Base-by-base conservation (phyloP, 2,888 invertebrate species). In the Molanna angustata region DNA sequence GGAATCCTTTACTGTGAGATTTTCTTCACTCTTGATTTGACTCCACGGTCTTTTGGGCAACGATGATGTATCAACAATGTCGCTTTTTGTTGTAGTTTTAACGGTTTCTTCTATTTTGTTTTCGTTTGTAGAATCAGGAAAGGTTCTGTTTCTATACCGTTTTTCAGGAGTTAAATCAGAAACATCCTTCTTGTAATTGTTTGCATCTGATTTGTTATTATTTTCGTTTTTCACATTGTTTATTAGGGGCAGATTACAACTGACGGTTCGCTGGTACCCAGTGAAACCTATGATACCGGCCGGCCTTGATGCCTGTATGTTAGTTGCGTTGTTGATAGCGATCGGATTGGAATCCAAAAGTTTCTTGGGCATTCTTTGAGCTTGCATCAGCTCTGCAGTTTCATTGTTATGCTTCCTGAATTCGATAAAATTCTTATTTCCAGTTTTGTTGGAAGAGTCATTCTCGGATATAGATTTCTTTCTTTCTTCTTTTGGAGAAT, bases 151-250 rank as follows among this genome's bases (percentile, higher is more conserved):
- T 53, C 77, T 65, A 2, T 76, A 63, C 61, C 76, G 64, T 61
- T 77, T 77, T 50, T 77, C 77, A 0, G 77, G 77, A 18, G 76
- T 77, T 0, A 74, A 76, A 58, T 77, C 77, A 22, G 76, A 75
- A 7, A 76, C 71, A 65, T 77, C 77, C 59, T 77, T 77, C 47
- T 76, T 77, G 60, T 76, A 77, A 68, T 72, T 75, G 57, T 69
- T 70, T 0, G 73, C 69, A 63, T 77, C 77, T 52, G 41, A 20
- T 43, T 50, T 50, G 9, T 42, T 43, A 21, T 49, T 49, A 19
- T 37, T 49, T 35, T 57, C 50, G 2, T 35, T 39, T 20, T 41
- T 40, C 4, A 44, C 17, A 14, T 47, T 37, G 31, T 53, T 50
- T 13, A 47, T 39, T 2, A 54, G 40, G 21, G 52, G 45, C 13